Evolutionary conservation across 2,888 invertebrate species (phyloP), one percentile per base, ranked within the genome.

Genomic region (Chamaedrilus cognettii): DNA sequence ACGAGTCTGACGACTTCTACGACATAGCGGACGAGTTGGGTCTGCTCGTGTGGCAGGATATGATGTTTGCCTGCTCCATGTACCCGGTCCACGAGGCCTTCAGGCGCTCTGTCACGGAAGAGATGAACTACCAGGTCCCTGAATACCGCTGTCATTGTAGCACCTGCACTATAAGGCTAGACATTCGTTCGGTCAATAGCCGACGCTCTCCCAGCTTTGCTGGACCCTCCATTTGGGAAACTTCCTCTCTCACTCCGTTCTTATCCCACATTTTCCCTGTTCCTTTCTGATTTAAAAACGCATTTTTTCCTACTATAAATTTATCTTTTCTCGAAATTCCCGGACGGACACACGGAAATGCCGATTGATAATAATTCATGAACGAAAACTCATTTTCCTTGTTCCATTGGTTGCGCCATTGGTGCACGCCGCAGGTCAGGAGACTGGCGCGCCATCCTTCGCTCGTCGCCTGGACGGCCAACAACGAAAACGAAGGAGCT

Each of bases 401-500:
- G 7, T 23, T 42, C 7, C 19, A 42, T 19, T 42, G 7, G 7
- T 7, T 42, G 7, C 7, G 7, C 42, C 19, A 42, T 42, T 7
- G 42, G 7, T 5, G 11, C 26, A 11, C 35, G 5, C 28, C 26
- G 11, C 31, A 85, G 83, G 77, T 85, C 4, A 86, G 89, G 67
- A 88, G 94, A 60, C 86, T 99, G 11, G 91, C 92, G 72, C 88
- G 90, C 78, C 96, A 97, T 83, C 88, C 97, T 0, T 93, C 92
- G 60, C 88, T 98, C 50, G 90, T 91, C 0, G 77, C 96, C 0
- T 96, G 94, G 90, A 92, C 95, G n/a, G 95, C 86, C 3, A 98
- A 97, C 83, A 98, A 98, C 81, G 98, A 98, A 85, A 97, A 97
- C 80, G 98, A 98, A 86, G 91, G 89, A 3, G 96, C 94, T 0